These are phyloP conservation scores for Hippasteria phrygiana DNA, from an alignment of 53 echinoderm and acorn worm genomes.

Conservation along the genomic window DNA sequence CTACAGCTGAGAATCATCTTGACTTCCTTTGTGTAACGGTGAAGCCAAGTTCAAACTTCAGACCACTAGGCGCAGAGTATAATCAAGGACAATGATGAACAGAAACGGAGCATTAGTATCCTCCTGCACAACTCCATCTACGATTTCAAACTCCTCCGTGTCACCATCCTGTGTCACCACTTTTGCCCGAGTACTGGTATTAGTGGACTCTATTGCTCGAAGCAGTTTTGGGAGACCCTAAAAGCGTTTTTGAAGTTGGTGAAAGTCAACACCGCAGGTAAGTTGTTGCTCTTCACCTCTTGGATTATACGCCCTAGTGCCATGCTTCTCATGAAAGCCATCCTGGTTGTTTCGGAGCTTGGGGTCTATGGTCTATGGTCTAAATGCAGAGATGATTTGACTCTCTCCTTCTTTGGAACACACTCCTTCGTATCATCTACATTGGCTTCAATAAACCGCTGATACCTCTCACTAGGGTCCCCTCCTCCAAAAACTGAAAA, in stretches of 20 bases:
- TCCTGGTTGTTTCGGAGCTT: constrained; percentile 34
- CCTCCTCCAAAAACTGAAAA: constrained; percentile 11
- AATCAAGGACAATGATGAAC: constrained; percentile 21
- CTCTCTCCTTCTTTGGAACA: not conserved
- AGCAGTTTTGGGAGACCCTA: constrained; percentile 5
- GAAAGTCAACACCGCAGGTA: constrained; percentile 2
- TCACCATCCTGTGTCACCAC: constrained; percentile 23
- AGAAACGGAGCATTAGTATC: not conserved
- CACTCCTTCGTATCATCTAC: constrained; percentile 18
- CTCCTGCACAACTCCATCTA: not conserved
- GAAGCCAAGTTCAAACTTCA: not conserved
- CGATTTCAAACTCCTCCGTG: not conserved
- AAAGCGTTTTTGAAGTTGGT: constrained; percentile 36
- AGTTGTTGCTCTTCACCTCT: constrained; percentile 12
- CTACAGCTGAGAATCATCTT: constrained; percentile 7
- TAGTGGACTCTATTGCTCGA: not conserved
- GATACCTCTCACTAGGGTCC: not conserved
- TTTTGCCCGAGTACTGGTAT: not conserved
- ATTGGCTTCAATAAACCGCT: constrained; percentile 56
- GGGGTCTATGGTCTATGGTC: not conserved
- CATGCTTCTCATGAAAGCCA: constrained; percentile 29
- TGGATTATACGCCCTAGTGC: constrained; percentile 32
- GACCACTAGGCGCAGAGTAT: not conserved
- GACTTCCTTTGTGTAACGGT: not conserved
- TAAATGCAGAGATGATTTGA: not conserved